Conservation (phyloP, 2,797 vertebrate genomes). For the Anomalospiza imberbis region DNA sequence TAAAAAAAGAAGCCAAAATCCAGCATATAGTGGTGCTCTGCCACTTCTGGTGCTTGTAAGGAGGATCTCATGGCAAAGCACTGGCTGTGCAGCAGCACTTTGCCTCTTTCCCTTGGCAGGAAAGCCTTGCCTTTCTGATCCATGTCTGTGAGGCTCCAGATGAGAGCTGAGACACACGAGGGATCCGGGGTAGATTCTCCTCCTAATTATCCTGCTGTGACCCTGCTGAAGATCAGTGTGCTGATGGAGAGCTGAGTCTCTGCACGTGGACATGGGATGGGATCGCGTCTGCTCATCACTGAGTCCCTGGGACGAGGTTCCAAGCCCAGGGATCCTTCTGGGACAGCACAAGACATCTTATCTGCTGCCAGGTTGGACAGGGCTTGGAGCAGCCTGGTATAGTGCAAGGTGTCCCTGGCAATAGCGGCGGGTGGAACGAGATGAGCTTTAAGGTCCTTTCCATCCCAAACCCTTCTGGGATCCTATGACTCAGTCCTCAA, state of each 20-base stretch:
- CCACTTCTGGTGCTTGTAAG: not conserved
- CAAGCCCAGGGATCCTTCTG: not conserved
- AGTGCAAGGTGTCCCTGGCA: not conserved
- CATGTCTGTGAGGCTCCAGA: not conserved
- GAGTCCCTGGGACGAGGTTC: not conserved
- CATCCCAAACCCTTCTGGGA: not conserved
- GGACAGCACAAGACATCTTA: not conserved
- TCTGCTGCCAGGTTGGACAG: not conserved
- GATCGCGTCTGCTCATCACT: not conserved
- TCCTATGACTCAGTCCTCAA: not conserved
- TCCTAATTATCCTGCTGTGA: not conserved
- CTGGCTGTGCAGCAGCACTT: not conserved
- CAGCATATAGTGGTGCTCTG: not conserved
- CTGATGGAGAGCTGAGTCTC: not conserved
- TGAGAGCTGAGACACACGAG: not conserved
- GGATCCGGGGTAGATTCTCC: not conserved
- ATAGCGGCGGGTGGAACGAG: accelerated
- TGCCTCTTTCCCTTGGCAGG: not conserved
- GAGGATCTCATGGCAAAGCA: not conserved
- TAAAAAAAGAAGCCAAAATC: not conserved
- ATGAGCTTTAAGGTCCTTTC: not conserved
- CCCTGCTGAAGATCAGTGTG: not conserved
- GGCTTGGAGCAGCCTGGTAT: not conserved
- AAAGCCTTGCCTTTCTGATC: not conserved
- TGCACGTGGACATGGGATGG: not conserved